phyloP scores from a whole-genome alignment of 2,113 vertebrate genomes.

The Dinomys branickii region DNA sequence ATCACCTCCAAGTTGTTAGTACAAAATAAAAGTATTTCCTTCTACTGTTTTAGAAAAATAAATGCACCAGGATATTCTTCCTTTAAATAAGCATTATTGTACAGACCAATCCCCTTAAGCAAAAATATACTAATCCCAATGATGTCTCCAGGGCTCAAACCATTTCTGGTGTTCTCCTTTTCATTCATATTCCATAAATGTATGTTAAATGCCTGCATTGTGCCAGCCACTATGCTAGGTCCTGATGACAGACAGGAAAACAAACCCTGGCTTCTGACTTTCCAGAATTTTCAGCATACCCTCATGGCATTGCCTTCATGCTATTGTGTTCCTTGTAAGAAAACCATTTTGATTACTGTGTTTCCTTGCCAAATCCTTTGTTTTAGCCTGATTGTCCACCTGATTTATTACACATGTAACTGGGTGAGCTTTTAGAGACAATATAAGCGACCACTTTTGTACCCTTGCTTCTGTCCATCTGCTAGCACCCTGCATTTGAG shows the following conservation, averaged over 20 bases:
- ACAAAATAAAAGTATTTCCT: neutral
- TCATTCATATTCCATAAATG: neutral
- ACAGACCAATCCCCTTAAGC: neutral
- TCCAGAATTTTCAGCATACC: neutral
- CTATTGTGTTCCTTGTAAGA: neutral
- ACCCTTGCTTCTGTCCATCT: neutral
- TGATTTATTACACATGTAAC: neutral
- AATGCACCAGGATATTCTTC: constrained; percentile 6
- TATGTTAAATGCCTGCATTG: neutral
- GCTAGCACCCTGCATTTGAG: neutral
- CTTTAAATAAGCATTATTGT: neutral
- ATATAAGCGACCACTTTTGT: neutral
- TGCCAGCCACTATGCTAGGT: neutral
- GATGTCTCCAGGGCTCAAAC: neutral
- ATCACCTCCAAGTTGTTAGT: constrained; percentile 40
- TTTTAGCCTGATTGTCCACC: neutral
- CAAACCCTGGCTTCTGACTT: neutral
- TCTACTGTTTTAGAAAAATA: too few species aligned
- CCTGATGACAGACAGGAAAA: neutral
- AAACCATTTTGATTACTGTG: neutral
- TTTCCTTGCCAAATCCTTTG: neutral
- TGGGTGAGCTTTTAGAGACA: neutral
- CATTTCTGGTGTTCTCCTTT: neutral
- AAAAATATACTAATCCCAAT: neutral
- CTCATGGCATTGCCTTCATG: neutral